phyloP scores from a whole-genome alignment of 2,888 invertebrate species.

The Tetragonisca angustula region DNA sequence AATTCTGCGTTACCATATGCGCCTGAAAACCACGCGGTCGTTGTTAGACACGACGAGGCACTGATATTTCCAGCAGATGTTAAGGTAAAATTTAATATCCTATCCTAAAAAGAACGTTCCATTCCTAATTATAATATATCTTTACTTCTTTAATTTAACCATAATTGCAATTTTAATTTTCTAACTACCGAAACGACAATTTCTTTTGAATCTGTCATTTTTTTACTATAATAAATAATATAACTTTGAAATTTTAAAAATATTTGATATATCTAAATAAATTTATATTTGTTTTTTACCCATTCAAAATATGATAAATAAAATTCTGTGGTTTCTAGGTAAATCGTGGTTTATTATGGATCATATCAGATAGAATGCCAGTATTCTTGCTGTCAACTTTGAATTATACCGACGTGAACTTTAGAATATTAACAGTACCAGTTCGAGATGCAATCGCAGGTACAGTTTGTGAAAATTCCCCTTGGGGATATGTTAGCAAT shows the following conservation, averaged over 20 bases:
- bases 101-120: neutral
- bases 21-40: slow-evolving; percentile 88
- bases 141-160: neutral
- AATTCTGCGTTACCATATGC: slow-evolving; percentile 88
- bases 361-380: slow-evolving; percentile 93
- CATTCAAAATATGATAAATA: slow-evolving; percentile 41
- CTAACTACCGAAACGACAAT: neutral
- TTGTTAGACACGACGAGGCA: slow-evolving; percentile 90
- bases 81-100: slow-evolving; percentile 85
- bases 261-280: too few relatives aligned
- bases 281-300: neutral
- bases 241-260: neutral
- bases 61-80: slow-evolving; percentile 92
- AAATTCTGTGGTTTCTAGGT: slow-evolving; percentile 83
- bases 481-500: slow-evolving; percentile 76
- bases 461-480: slow-evolving; percentile 88
- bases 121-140: neutral
- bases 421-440: slow-evolving; percentile 90
- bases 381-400: slow-evolving; percentile 89
- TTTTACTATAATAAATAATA: neutral
- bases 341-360: slow-evolving; percentile 89
- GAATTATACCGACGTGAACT: slow-evolving; percentile 91
- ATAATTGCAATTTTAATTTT: neutral
- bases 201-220: neutral
- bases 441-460: slow-evolving; percentile 88